phyloP scores from a whole-genome alignment of 2,113 vertebrate genomes.

The Onychorhynchus coronatus region DNA sequence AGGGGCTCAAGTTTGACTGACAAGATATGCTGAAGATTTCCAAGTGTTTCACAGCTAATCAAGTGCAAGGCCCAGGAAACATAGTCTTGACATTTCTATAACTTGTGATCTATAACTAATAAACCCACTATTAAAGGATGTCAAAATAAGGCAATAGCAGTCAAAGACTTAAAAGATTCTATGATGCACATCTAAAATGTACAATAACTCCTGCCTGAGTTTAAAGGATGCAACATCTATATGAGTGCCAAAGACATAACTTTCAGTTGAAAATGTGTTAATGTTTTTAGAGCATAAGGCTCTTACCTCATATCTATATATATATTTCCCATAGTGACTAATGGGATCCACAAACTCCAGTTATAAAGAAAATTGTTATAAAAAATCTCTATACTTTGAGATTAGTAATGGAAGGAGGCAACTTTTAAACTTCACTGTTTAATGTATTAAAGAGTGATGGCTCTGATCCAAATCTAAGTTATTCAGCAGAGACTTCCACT shows the following conservation, averaged over 20 bases:
- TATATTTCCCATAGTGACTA: background rate
- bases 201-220: background rate
- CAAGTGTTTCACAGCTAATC: background rate
- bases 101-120: background rate
- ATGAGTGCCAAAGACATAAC: background rate
- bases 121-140: background rate
- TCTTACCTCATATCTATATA: background rate
- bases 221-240: background rate
- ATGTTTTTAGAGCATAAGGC: background rate
- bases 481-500: background rate
- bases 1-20: background rate
- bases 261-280: background rate
- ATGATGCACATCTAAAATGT: background rate
- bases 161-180: background rate
- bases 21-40: background rate
- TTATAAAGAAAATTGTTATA: background rate
- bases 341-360: background rate
- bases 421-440: background rate
- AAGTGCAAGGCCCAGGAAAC: background rate
- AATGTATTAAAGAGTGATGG: background rate
- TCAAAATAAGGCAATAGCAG: background rate
- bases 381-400: background rate
- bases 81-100: background rate
- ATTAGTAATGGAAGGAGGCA: background rate
- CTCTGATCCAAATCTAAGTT: background rate